These are phyloP conservation scores for Caenorhabditis tropicalis DNA, from an alignment of 1,140 invertebrate species.

Conservation along the genomic window DNA sequence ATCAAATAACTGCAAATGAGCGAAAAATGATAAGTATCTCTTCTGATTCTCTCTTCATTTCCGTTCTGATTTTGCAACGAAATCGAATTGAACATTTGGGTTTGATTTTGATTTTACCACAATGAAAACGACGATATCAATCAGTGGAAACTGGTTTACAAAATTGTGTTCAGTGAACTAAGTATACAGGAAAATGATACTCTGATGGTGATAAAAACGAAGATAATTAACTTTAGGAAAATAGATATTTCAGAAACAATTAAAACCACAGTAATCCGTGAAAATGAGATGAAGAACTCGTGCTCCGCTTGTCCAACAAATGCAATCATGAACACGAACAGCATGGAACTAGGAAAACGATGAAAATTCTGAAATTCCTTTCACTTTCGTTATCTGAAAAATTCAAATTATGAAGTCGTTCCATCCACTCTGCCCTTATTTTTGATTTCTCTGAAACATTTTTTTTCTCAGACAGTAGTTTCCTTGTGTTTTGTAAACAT, in stretches of 20 bases:
- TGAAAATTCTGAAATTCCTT: too few species aligned
- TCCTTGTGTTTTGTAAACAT: too few species aligned
- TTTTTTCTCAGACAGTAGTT: too few species aligned
- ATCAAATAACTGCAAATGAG: background rate
- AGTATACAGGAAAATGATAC: background rate
- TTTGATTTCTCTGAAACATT: too few species aligned
- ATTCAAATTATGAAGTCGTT: too few species aligned
- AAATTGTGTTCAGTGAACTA: background rate
- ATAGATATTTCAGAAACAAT: background rate
- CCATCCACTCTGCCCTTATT: too few species aligned
- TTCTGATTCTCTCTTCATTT: background rate
- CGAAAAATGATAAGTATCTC: conserved; percentile 10
- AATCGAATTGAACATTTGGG: conserved; percentile 36
- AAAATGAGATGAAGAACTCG: too few species aligned
- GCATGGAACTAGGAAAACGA: too few species aligned
- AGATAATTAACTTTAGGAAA: background rate
- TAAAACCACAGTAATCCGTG: too few species aligned
- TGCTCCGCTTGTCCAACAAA: too few species aligned
- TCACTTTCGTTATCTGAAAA: too few species aligned
- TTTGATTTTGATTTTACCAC: background rate
- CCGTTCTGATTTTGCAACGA: conserved; percentile 20
- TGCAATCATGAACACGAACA: too few species aligned
- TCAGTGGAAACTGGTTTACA: conserved; percentile 20
- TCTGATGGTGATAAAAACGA: background rate
- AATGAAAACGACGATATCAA: background rate